Conservation (phyloP, 2,113 vertebrate genomes). For the Lagenorhynchus albirostris region DNA sequence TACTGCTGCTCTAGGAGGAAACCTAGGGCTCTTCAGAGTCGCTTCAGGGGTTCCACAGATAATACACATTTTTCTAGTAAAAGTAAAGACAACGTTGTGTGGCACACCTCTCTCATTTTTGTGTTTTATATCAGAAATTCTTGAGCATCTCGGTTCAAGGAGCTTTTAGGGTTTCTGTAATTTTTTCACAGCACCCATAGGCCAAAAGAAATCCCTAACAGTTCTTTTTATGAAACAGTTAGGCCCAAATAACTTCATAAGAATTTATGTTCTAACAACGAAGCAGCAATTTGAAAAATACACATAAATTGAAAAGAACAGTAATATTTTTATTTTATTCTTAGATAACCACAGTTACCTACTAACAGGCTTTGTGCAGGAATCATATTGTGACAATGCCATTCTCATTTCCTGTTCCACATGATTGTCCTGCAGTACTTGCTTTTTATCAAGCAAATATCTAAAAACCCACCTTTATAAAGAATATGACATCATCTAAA, state of each 20-base stretch:
- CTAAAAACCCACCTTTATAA: not conserved
- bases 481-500: not conserved
- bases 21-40: not conserved
- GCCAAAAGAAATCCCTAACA: not conserved
- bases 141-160: not conserved
- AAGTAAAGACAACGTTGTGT: not conserved
- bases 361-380: not conserved
- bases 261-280: not conserved
- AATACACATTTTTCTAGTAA: not conserved
- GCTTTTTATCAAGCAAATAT: not conserved
- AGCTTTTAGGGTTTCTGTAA: not conserved
- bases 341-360: not conserved
- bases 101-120: not conserved
- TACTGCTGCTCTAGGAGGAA: not conserved
- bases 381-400: not conserved
- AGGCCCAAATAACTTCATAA: not conserved
- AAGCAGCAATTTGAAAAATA: not conserved
- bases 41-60: not conserved
- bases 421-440: not conserved
- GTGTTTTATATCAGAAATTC: not conserved
- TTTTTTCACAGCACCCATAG: not conserved
- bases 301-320: not conserved
- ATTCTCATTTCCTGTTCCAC: not conserved
- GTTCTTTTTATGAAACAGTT: not conserved
- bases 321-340: not conserved